Conservation (phyloP, 2,888 invertebrate species). For the Eutolmus rufibarbis region DNA sequence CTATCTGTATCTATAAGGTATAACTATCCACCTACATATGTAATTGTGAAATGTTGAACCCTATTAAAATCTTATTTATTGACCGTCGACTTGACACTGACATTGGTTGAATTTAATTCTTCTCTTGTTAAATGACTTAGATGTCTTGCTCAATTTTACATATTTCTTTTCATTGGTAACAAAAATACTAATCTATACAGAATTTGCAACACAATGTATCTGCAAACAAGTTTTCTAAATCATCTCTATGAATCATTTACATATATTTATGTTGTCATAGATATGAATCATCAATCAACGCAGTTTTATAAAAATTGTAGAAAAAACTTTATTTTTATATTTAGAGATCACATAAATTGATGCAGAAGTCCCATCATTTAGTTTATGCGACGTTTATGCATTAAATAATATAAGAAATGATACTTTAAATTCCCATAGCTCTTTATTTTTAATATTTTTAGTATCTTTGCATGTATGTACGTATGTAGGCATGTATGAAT, state of each 20-base stretch:
- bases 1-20: no score
- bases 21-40: no score
- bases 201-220: neutral
- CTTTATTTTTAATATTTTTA: neutral
- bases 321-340: neutral
- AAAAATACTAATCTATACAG: neutral
- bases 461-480: neutral
- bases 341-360: neutral
- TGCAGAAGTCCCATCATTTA: neutral
- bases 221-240: neutral
- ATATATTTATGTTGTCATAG: neutral
- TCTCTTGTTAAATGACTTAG: neutral
- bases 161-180: neutral
- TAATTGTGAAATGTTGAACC: no score
- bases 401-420: neutral
- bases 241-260: neutral
- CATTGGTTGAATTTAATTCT: neutral
- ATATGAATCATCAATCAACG: neutral
- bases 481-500: no score
- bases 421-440: neutral
- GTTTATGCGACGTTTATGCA: neutral
- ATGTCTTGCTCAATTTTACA: no score
- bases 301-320: neutral
- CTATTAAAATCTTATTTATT: no score
- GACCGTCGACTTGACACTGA: no score